phyloP scores from a whole-genome alignment of 2,113 vertebrate species.

The Chloropsis hardwickii region DNA sequence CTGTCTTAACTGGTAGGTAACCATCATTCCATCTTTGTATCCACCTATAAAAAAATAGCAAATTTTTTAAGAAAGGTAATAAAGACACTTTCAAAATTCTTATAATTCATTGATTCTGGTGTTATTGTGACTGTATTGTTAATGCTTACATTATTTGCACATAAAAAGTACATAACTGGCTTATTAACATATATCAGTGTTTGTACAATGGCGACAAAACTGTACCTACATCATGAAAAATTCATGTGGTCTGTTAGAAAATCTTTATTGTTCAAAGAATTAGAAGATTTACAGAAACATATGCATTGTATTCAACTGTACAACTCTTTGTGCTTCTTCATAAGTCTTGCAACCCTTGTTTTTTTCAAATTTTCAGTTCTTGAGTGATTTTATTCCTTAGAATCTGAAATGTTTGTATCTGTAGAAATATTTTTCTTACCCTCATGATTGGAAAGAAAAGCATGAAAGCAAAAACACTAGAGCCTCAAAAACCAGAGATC shows the following conservation, averaged over 20 bases:
- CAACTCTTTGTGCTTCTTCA: neutral
- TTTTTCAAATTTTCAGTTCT: neutral
- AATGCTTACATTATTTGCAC: neutral
- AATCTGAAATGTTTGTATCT: neutral
- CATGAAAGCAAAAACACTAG: neutral
- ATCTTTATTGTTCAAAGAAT: neutral
- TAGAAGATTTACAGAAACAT: neutral
- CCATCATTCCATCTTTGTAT: neutral
- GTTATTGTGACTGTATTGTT: neutral
- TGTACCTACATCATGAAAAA: neutral
- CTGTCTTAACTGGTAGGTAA: neutral
- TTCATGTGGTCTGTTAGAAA: neutral
- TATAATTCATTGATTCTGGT: neutral
- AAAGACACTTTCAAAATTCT: neutral
- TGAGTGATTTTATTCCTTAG: neutral
- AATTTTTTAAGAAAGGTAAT: neutral
- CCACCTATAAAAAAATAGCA: neutral
- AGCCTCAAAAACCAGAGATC: neutral
- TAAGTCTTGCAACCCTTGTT: neutral
- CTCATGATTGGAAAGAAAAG: neutral
- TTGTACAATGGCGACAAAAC: neutral
- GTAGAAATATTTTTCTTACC: neutral
- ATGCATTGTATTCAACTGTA: neutral
- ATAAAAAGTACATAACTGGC: neutral
- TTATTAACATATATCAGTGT: neutral